Evolutionary conservation across 2,797 vertebrate genomes (phyloP), one percentile per base, ranked within the genome.

Genomic region (Oreochromis grahami): DNA sequence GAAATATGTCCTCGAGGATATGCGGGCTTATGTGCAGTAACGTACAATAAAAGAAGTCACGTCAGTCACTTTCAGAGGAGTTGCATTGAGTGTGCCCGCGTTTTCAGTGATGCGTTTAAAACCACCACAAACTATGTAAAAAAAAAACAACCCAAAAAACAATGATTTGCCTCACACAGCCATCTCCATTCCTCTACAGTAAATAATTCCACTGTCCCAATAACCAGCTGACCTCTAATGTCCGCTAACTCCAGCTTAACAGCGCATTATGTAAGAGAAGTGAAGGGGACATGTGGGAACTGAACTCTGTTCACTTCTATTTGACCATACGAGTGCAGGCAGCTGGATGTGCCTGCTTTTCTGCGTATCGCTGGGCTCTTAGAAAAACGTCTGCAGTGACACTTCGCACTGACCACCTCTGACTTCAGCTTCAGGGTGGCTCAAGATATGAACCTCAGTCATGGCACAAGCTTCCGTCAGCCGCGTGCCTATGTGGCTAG

Each of bases 211-310:
- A 87, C 90, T 92, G 92, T 92, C 87, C 91, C 88, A 92, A 93
- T 94, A 92, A 94, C 93, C 91, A 93, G 86, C 82, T 95, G 93
- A 95, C 92, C 94, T 93, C 87, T 87, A 82, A 86, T 95, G 92
- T 95, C 95, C 94, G 91, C 92, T 90, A 94, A 92, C 90, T 90
- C 84, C 86, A 87, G 91, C 88, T 94, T 91, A 94, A 84, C 86
- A 74, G 86, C 5, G 14, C 2, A 86, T 94, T 95, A 95, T 78
- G 90, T 91, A 94, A 95, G 86, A 92, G 83, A 68, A 87, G 87
- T 21, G 89, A 87, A 84, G 26, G 76, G 85, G 82, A 83, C 87
- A 86, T 58, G 82, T 48, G 36, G 85, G 76, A 84, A 89, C 78
- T 77, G 85, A 89, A 84, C 90, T 89, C 81, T 78, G 85, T 81